Conservation (phyloP, 2,888 invertebrate genomes). For the Lottia gigantea region DNA sequence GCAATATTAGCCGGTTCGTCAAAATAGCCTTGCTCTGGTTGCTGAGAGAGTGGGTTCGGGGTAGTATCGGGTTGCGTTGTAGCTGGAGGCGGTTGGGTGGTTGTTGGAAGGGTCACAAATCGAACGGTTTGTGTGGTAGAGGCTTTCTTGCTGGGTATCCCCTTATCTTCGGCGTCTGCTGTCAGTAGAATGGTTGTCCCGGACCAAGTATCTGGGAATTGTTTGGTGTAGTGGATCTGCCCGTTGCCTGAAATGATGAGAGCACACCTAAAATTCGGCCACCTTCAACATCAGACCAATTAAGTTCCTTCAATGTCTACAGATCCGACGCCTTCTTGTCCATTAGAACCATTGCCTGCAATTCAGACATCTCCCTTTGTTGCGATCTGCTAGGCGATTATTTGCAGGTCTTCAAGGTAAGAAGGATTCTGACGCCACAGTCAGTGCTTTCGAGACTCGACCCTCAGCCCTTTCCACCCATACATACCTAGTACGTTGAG, state of each 20-base stretch:
- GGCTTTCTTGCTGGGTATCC: neutral
- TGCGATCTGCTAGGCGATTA: too few relatives aligned
- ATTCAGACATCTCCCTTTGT: too few relatives aligned
- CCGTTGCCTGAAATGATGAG: neutral
- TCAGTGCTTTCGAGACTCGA: too few relatives aligned
- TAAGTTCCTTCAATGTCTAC: too few relatives aligned
- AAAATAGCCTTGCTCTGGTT: neutral
- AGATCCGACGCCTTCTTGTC: too few relatives aligned
- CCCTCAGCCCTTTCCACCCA: too few relatives aligned
- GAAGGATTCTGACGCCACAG: too few relatives aligned
- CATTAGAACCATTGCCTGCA: too few relatives aligned
- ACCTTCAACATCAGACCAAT: too few relatives aligned
- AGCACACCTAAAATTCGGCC: too few relatives aligned
- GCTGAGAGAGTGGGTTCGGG: neutral
- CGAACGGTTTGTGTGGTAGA: neutral
- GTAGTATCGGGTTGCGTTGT: neutral
- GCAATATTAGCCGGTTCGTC: neutral
- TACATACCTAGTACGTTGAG: neutral
- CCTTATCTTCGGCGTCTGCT: neutral
- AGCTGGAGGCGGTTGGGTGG: neutral
- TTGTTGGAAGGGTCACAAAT: neutral
- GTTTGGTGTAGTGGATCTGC: neutral
- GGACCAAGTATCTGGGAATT: neutral
- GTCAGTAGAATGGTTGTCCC: neutral
- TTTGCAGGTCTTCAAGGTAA: too few relatives aligned